Evolutionary conservation across 2,113 vertebrate genomes (phyloP), one percentile per base, ranked within the genome.

Genomic region (Diglossa brunneiventris): DNA sequence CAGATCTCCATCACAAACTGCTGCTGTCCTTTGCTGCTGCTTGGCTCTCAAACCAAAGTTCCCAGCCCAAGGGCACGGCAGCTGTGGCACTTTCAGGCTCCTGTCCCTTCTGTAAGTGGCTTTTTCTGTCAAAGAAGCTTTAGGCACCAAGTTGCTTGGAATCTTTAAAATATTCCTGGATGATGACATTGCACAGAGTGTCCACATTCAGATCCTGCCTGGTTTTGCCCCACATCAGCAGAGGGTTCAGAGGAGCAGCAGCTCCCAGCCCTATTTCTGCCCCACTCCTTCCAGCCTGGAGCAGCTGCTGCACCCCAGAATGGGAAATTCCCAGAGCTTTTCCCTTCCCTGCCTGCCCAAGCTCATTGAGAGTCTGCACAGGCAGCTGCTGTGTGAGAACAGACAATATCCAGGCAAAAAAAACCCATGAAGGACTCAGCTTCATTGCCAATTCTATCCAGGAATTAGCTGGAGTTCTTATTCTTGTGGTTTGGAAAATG

Each of bases 361-460:
- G 9, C 52, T 92, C 83, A 70, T 75, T 74, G 16, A 15, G 15
- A 95, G 92, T 84, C 95, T 82, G 91, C 84, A 55, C 87, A 23
- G 63, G 91, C 23, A 62, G 47, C 18, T 53, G 83, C 89, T 94
- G 50, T 11, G 81, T 91, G 87, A 84, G 84, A 91, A 20, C 56
- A 91, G 61, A 63, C 35, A 89, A 91, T 47, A 52, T 13, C 61
- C 80, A 84, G 26, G 35, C 17, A 52, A 53, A 59, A n/a, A 49
- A 31, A 55, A 17, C 23, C 23, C 62, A 2, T 49, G 33, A 33
- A 74, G 39, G 50, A 10, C 35, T 87, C 4, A 2, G 58, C 49
- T 78, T 27, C 30, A 18, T 27, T 39, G 81, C 23, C 35, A 49
- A 3, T 14, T 21, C 42, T 84, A 66, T 15, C 73, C 49, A 42